Conservation (phyloP, 2,113 vertebrate species). For the Danionella cerebrum region DNA sequence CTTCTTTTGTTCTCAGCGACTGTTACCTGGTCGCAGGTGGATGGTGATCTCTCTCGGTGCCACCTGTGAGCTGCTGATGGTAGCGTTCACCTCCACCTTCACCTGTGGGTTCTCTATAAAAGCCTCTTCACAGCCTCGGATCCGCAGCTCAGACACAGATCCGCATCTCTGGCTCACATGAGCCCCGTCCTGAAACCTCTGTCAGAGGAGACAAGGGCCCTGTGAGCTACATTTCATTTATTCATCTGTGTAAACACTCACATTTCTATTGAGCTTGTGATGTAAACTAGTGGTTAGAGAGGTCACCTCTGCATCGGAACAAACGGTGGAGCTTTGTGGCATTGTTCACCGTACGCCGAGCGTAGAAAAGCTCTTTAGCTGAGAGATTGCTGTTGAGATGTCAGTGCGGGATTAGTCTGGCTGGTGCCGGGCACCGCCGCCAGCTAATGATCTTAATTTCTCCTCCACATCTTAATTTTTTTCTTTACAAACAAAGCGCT, state of each 20-base stretch:
- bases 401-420: background rate
- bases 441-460: background rate
- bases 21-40: constrained; percentile 79
- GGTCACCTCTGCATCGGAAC: too few species aligned
- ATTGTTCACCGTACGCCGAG: background rate
- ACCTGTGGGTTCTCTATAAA: constrained; percentile 74
- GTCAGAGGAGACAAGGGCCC: too few species aligned
- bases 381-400: background rate
- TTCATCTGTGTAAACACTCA: too few species aligned
- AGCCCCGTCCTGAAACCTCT: constrained; percentile 81
- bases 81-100: constrained; percentile 67
- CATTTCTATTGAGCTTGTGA: too few species aligned
- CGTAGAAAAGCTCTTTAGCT: background rate
- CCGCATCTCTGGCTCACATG: constrained; percentile 77
- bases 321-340: background rate
- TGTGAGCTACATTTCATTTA: too few species aligned
- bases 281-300: constrained; percentile 17
- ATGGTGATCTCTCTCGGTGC: constrained; percentile 76
- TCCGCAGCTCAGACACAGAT: constrained; percentile 70
- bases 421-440: background rate
- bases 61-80: constrained; percentile 76
- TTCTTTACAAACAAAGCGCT: background rate
- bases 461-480: background rate
- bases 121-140: constrained; percentile 75
- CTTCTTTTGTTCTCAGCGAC: too few species aligned